These are phyloP conservation scores for Drosophila birchii DNA, from an alignment of 2,888 invertebrate species.

Conservation along the genomic window DNA sequence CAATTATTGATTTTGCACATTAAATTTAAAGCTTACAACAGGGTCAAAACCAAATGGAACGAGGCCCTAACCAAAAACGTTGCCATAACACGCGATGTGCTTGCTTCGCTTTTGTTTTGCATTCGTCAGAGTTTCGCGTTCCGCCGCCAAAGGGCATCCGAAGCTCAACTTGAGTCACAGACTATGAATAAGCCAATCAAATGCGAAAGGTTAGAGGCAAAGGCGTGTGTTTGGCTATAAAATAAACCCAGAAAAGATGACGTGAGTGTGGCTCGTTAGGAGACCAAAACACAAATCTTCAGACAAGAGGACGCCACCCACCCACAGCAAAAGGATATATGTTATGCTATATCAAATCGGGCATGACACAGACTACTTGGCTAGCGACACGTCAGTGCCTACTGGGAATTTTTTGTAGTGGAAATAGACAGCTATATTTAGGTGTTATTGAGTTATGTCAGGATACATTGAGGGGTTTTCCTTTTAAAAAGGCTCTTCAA, in stretches of 20 bases:
- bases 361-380: conserved; percentile 13
- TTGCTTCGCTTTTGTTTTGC: conserved; percentile 34
- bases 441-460: not conserved
- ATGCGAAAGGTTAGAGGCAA: conserved; percentile 58
- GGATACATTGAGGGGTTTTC: not conserved
- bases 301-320: conserved; percentile 61
- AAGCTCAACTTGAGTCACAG: conserved; percentile 52
- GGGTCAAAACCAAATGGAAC: conserved; percentile 67
- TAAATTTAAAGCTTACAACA: conserved; percentile 47
- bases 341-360: conserved; percentile 32
- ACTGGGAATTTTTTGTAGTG: conserved; percentile 33
- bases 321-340: not conserved
- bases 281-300: conserved; percentile 12
- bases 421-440: not conserved
- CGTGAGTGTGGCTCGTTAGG: conserved; percentile 41
- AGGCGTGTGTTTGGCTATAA: conserved; percentile 14
- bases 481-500: not conserved
- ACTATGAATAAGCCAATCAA: conserved; percentile 53
- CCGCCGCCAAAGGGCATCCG: conserved; percentile 36
- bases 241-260: conserved; percentile 37
- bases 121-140: conserved; percentile 42
- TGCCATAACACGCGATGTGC: conserved; percentile 63
- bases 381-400: conserved; percentile 12
- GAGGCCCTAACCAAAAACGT: conserved; percentile 48
- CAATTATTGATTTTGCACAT: conserved; percentile 59